phyloP scores from a whole-genome alignment of 1,140 invertebrate species.

The Helicoverpa armigera region DNA sequence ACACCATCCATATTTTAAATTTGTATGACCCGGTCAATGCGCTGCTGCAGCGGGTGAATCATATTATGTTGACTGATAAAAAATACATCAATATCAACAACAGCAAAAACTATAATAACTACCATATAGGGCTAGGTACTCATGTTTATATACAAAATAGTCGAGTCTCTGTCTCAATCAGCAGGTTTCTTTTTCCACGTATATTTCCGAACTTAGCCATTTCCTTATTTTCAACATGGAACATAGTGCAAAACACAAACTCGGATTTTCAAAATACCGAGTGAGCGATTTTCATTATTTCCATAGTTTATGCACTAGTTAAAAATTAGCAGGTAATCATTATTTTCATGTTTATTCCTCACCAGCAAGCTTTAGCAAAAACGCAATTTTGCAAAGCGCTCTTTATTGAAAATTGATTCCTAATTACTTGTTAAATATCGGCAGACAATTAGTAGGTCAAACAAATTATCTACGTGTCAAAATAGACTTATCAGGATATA shows the following conservation, averaged over 20 bases:
- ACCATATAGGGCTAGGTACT: no score
- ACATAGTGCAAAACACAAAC: no score
- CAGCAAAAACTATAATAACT: not conserved
- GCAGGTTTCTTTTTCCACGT: no score
- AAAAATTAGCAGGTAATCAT: not conserved
- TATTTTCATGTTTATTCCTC: not conserved
- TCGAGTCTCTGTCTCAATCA: no score
- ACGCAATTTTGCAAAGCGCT: constrained; percentile 9
- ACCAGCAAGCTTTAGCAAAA: not conserved
- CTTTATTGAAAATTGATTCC: not conserved
- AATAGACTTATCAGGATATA: not conserved
- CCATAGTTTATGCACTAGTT: no score
- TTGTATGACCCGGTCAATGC: constrained; percentile 18
- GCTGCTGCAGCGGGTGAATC: not conserved
- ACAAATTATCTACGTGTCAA: not conserved
- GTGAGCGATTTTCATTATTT: no score
- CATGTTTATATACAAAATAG: no score
- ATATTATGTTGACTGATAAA: not conserved
- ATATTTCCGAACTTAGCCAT: no score
- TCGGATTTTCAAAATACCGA: no score
- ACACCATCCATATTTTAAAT: no score
- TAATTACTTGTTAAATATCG: not conserved
- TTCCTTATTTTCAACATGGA: no score
- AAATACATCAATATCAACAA: not conserved
- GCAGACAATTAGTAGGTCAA: not conserved